Percentiles rank a stretch among this genome's conserved stretches.
phyloP scores from a whole-genome alignment of 2,888 invertebrate species.

The Anorthoa munda region DNA sequence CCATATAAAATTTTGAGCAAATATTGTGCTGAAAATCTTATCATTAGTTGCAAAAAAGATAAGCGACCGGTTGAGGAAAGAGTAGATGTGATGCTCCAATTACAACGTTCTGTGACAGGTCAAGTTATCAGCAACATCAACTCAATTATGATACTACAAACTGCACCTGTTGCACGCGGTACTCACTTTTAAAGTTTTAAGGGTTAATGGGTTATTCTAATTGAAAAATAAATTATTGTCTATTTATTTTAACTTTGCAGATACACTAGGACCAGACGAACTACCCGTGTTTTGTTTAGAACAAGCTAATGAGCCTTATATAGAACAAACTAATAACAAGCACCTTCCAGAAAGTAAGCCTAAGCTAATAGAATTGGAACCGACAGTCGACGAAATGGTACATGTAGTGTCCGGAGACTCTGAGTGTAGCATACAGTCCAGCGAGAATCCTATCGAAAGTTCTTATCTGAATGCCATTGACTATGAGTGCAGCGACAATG shows the following conservation, averaged over 20 bases:
- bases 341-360: conserved; percentile 11
- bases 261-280: conserved; percentile 39
- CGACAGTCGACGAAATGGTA: neutral
- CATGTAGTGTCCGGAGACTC: conserved; percentile 7
- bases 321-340: conserved; percentile 25
- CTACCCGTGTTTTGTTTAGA: conserved; percentile 58
- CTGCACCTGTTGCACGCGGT: conserved; percentile 62
- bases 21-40: conserved; percentile 76
- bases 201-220: neutral
- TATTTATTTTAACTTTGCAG: conserved; percentile 54
- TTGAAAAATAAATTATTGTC: neutral
- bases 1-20: conserved; percentile 80
- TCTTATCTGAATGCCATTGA: conserved; percentile 17
- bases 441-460: conserved; percentile 13
- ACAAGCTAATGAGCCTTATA: conserved; percentile 48
- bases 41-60: conserved; percentile 79
- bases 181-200: conserved; percentile 12
- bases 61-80: conserved; percentile 55
- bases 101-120: conserved; percentile 78
- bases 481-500: conserved; percentile 36
- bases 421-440: conserved; percentile 18
- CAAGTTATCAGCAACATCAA: conserved; percentile 80
- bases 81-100: conserved; percentile 80
- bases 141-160: conserved; percentile 81
- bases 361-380: conserved; percentile 58